phyloP scores from a whole-genome alignment of 64 coral and sea anemone species.

The Cladopsammia gracilis region DNA sequence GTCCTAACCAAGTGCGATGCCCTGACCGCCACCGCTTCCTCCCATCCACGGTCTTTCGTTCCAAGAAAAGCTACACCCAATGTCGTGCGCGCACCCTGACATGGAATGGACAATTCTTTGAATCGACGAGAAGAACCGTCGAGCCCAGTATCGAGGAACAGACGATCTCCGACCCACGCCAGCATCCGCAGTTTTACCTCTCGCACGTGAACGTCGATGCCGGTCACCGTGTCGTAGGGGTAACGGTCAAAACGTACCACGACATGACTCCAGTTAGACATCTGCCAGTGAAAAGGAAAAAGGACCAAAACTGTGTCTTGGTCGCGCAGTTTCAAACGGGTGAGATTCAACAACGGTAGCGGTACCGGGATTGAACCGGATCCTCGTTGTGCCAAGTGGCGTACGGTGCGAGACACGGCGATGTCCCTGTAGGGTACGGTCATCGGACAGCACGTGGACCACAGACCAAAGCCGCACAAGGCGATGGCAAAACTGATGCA shows the following conservation, averaged over 20 bases:
- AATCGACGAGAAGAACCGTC: not conserved
- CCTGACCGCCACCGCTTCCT: not conserved
- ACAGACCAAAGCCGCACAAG: not conserved
- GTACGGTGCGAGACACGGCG: not conserved
- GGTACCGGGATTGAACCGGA: not conserved
- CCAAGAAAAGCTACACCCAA: not conserved
- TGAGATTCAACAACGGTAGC: not conserved
- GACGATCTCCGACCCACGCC: not conserved
- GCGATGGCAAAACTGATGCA: not conserved
- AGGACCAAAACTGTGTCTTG: not conserved
- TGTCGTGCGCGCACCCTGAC: not conserved
- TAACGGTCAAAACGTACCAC: not conserved
- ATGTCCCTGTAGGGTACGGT: not conserved
- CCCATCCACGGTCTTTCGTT: not conserved
- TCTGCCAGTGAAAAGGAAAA: not conserved
- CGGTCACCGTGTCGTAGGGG: not conserved
- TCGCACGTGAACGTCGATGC: not conserved
- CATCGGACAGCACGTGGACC: not conserved
- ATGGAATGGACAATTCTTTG: not conserved
- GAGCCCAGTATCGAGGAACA: not conserved
- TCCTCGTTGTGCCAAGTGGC: not conserved
- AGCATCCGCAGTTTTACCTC: not conserved
- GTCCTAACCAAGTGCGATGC: not conserved
- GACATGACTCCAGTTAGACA: not conserved
- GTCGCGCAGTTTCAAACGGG: not conserved